Base-by-base conservation (phyloP, 2,888 invertebrate species). In the Nephrotoma guestfalica region DNA sequence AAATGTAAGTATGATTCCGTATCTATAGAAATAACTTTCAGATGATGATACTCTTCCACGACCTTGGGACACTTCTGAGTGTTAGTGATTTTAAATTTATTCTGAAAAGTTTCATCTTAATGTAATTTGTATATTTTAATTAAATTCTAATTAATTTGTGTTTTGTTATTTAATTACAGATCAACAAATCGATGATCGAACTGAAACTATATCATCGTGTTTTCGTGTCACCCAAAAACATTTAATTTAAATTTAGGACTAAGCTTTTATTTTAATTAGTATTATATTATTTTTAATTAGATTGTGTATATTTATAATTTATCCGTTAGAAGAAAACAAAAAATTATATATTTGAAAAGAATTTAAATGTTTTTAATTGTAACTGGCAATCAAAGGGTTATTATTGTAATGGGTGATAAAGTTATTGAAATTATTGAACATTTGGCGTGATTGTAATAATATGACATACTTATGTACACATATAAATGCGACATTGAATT, bases 31-130 rank as follows among this genome's bases (percentile, higher is more conserved):
- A 13, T 86, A 13, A 41, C 18, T 51, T 87, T 86, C 71, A 41
- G 11, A 87, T 88, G 89, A 89, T 89, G 89, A 88, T 87, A 87
- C 13, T 18, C 88, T 86, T 87, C 43, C 87, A 87, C 88, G 89
- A 90, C 90, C 91, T 91, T 91, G 91, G 91, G 91, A 91, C 91
- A 91, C 91, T 90, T 91, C 90, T 91, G 91, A 91, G 86, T 88
- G 88, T 47, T 87, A 87, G 87, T 90, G 90, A 90, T 90, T 90
- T 89, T 41, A 86, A 84, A 41, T 84, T 84, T 84, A 84, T 84
- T 84, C 84, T 84, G 84, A 84, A 84, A 41, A 83, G 6, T 5
- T 47, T n/a, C n/a, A n/a, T 2, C 15, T 40, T 11, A 40, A 83
- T 40, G 6, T 11, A 83, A 51, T 51, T 15, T 30, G 1, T 0